These are phyloP conservation scores for Diloba caeruleocephala DNA, from an alignment of 2,888 invertebrate species.

Conservation along the genomic window DNA sequence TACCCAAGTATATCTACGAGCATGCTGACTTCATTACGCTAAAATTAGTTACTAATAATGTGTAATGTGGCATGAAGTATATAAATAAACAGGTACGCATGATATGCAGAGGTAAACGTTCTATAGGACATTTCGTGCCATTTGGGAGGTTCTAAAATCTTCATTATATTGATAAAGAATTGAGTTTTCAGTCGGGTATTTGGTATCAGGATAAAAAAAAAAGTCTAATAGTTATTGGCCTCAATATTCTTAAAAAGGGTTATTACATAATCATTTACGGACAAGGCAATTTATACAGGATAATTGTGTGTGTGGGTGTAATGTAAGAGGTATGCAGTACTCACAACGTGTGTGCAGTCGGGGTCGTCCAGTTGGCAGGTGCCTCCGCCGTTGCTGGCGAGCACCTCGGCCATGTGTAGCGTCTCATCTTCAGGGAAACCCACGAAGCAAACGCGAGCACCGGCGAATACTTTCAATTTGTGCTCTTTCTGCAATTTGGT, in stretches of 20 bases:
- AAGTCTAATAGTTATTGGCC: too few relatives aligned
- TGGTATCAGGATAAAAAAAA: too few relatives aligned
- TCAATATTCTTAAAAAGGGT: conserved; percentile 3
- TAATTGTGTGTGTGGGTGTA: conserved; percentile 9
- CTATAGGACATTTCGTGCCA: conserved; percentile 52
- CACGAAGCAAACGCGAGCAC: conserved; percentile 95
- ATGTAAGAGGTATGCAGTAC: conserved; percentile 69
- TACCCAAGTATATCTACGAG: conserved; percentile 75
- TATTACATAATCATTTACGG: conserved; percentile 5
- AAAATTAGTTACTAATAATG: conserved; percentile 75
- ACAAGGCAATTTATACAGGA: not conserved
- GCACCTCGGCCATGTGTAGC: conserved; percentile 96
- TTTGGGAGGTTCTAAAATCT: conserved; percentile 22
- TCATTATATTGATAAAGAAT: conserved; percentile 21
- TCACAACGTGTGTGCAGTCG: conserved; percentile 97
- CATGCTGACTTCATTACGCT: conserved; percentile 81
- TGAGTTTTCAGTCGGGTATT: not conserved
- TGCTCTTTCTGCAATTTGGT: conserved; percentile 89
- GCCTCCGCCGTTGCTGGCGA: conserved; percentile 95
- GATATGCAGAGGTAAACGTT: conserved; percentile 71
- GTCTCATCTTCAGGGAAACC: conserved; percentile 97
- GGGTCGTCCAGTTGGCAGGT: conserved; percentile 94
- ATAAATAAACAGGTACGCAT: conserved; percentile 74
- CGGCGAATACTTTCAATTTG: conserved; percentile 96
- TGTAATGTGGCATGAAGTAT: conserved; percentile 69